Conservation (phyloP, 2,888 invertebrate species). For the Dryadula phaetusa region DNA sequence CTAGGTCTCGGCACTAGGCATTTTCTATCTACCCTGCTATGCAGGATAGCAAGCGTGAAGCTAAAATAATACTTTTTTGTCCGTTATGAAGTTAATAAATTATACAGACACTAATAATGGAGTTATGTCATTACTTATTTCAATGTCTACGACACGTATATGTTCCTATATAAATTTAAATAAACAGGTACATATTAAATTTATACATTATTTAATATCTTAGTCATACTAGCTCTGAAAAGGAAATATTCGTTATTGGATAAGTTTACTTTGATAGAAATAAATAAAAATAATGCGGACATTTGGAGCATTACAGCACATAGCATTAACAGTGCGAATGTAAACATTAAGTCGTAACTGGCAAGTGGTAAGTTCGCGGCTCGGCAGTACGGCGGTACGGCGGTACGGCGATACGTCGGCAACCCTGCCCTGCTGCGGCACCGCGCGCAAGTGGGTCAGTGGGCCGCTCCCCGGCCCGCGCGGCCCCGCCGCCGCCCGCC, state of each 20-base stretch:
- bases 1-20: no score
- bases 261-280: neutral
- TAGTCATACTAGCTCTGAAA: no score
- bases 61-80: neutral
- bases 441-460: conserved; percentile 92
- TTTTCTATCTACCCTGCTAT: no score
- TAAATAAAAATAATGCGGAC: neutral
- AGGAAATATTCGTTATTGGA: conserved; percentile 1
- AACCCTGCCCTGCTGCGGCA: conserved; percentile 86
- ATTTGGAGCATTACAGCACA: conserved; percentile 14
- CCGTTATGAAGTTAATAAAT: neutral
- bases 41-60: no score
- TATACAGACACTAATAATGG: neutral
- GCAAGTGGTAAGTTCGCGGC: neutral
- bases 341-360: conserved; percentile 64
- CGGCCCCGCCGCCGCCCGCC: conserved; percentile 76
- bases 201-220: no score
- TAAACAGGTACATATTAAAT: neutral
- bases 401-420: conserved; percentile 66
- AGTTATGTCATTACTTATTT: neutral
- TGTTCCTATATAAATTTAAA: neutral
- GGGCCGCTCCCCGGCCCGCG: conserved; percentile 88
- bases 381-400: conserved; percentile 60
- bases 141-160: neutral
- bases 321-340: conserved; percentile 69